Conservation (phyloP, 2,113 vertebrate species). For the Ictalurus punctatus region DNA sequence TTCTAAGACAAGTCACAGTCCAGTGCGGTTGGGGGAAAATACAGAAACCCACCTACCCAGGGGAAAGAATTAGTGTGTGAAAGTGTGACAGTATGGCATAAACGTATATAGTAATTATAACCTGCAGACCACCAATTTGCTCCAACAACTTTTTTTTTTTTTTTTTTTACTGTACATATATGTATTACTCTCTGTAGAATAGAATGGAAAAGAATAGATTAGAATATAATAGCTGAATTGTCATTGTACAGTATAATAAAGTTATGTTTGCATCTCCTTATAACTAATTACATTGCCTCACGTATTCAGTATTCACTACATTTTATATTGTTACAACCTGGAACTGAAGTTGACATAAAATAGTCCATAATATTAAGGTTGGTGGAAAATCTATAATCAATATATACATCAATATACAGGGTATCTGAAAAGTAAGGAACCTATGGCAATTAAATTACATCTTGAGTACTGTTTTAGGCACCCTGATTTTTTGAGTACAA, state of each 20-base stretch:
- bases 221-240: neutral
- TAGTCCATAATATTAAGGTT: neutral
- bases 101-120: slow-evolving; percentile 18
- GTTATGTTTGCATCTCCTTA: neutral
- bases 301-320: neutral
- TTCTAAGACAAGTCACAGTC: slow-evolving; percentile 28
- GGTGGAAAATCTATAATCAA: neutral
- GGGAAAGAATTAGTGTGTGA: slow-evolving; percentile 47
- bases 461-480: no score
- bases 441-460: neutral
- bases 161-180: neutral
- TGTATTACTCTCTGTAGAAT: neutral
- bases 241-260: no score
- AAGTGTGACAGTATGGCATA: slow-evolving; percentile 23
- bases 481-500: no score
- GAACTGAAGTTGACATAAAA: neutral
- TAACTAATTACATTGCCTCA: neutral
- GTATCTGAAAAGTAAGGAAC: neutral
- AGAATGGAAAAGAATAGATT: neutral
- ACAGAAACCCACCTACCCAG: slow-evolving; percentile 42
- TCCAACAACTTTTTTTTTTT: neutral
- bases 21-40: slow-evolving; percentile 41
- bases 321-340: neutral
- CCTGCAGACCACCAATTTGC: neutral
- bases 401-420: neutral